These are phyloP conservation scores for Omphaloscelis lunosa DNA, from an alignment of 2,888 invertebrate species.

Conservation along the genomic window DNA sequence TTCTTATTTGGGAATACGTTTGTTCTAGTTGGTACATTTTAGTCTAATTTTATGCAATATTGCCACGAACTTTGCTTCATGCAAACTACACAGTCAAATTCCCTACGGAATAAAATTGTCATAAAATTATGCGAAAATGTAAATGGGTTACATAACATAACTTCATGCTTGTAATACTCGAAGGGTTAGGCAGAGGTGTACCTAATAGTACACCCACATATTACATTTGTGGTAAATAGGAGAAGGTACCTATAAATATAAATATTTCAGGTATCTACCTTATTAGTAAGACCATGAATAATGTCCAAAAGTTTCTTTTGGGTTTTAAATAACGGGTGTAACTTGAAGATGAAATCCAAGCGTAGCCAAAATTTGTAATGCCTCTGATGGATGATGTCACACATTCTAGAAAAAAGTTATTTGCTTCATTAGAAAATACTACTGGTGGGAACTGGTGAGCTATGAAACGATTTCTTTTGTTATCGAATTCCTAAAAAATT, in stretches of 20 bases:
- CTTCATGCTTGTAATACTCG: too few species aligned
- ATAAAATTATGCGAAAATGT: neutral
- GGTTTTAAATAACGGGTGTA: conserved; percentile 92
- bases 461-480: neutral
- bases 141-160: too few species aligned
- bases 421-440: neutral
- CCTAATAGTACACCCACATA: too few species aligned
- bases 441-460: neutral
- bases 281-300: conserved; percentile 94
- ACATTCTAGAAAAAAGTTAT: conserved; percentile 90
- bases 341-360: conserved; percentile 93
- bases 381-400: conserved; percentile 95
- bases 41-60: conserved; percentile 8
- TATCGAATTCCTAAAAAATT: neutral
- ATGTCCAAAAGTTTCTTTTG: conserved; percentile 92
- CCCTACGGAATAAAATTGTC: neutral
- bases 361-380: conserved; percentile 94
- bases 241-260: neutral
- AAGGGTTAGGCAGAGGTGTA: too few species aligned
- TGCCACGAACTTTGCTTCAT: neutral
- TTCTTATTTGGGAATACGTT: neutral
- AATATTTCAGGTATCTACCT: conserved; percentile 90
- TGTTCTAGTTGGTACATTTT: neutral
- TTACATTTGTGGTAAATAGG: neutral
- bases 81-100: neutral